Evolutionary conservation across 2,113 vertebrate species (phyloP).

Genomic region (Gulo gulo): DNA sequence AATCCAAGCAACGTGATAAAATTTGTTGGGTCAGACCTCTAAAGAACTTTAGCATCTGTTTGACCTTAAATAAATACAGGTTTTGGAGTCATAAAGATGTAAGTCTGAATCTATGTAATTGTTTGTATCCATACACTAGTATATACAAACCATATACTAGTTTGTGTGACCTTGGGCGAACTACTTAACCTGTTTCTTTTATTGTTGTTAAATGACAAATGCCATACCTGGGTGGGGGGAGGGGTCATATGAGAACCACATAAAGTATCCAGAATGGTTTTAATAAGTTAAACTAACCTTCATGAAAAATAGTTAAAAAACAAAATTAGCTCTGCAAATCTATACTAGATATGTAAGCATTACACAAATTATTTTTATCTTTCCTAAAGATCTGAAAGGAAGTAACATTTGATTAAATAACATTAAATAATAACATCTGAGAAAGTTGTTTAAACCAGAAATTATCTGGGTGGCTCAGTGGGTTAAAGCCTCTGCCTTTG

Average conservation of each 20-base stretch:
- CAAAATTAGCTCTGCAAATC: not conserved
- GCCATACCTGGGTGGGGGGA: not conserved
- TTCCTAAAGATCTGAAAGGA: not conserved
- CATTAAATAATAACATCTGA: not conserved
- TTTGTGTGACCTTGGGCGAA: not conserved
- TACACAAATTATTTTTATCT: not conserved
- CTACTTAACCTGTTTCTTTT: not conserved
- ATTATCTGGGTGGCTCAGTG: not conserved
- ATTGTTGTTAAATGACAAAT: not conserved
- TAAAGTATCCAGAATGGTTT: conserved; percentile 22
- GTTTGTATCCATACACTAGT: not conserved
- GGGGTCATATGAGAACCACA: not conserved
- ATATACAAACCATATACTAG: not conserved
- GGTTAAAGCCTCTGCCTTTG: too few relatives aligned
- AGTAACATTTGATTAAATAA: not conserved
- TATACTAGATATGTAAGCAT: not conserved
- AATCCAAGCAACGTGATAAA: conserved; percentile 31
- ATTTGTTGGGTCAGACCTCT: conserved; percentile 34
- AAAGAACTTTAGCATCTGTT: not conserved
- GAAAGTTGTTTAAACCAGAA: not conserved
- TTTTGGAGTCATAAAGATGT: conserved; percentile 9
- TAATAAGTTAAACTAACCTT: conserved; percentile 9
- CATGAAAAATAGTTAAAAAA: not conserved
- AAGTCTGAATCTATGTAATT: not conserved
- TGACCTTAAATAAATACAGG: not conserved